Percentiles rank a stretch among this genome's conserved stretches.
Conservation (phyloP, 2,113 vertebrate genomes). For the Cyphomyrus discorhynchus region DNA sequence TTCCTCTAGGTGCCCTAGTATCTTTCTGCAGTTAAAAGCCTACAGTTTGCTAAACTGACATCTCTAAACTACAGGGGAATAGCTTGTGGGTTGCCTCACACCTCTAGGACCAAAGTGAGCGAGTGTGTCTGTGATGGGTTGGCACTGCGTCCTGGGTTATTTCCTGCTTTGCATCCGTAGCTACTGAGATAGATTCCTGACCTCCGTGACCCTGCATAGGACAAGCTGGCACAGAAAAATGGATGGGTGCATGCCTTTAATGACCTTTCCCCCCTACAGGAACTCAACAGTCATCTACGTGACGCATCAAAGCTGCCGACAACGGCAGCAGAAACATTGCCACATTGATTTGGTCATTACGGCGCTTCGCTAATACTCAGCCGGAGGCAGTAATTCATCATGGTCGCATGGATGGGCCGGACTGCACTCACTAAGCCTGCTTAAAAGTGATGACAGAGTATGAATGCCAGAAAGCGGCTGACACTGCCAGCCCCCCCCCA, state of each 20-base stretch:
- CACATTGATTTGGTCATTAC: background rate
- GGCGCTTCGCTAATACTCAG: background rate
- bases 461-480: background rate
- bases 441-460: background rate
- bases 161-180: background rate
- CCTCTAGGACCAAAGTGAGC: background rate
- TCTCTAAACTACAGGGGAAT: background rate
- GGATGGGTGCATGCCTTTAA: background rate
- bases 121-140: background rate
- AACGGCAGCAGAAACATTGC: background rate
- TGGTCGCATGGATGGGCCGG: background rate
- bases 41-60: background rate
- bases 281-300: background rate
- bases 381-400: background rate
- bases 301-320: background rate
- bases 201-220: background rate
- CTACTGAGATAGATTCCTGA: background rate
- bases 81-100: background rate
- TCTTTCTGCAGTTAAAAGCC: background rate
- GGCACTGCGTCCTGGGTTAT: background rate
- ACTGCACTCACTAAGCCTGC: background rate
- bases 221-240: background rate
- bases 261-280: background rate
- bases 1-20: background rate
- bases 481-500: background rate